Conservation (phyloP, 2,888 invertebrate species). For the Amiota communis region DNA sequence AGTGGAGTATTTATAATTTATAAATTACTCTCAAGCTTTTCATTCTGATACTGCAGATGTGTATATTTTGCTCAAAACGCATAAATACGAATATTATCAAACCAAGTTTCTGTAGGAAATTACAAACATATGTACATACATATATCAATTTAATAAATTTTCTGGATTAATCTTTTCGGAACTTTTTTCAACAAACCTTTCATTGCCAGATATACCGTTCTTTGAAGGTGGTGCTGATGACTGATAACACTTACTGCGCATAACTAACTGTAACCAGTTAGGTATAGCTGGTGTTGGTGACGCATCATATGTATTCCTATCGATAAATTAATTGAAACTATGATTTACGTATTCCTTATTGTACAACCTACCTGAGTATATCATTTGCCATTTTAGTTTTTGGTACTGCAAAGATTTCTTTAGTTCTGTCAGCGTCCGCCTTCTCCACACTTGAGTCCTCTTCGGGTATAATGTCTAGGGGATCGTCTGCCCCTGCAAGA, state of each 20-base stretch:
- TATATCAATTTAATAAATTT: background rate
- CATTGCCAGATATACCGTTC: constrained; percentile 30
- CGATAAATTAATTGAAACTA: constrained; percentile 21
- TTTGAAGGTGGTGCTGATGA: constrained; percentile 30
- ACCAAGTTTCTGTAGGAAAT: too few species aligned
- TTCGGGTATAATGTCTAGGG: constrained; percentile 59
- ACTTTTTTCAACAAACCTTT: constrained; percentile 51
- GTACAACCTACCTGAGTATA: constrained; percentile 67
- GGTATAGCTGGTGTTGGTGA: constrained; percentile 68
- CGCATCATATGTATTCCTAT: constrained; percentile 66
- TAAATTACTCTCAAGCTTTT: too few species aligned
- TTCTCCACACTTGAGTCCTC: constrained; percentile 60
- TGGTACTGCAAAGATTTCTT: constrained; percentile 66
- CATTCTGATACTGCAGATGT: too few species aligned
- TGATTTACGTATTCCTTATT: background rate
- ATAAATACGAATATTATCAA: too few species aligned
- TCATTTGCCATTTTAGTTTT: constrained; percentile 66
- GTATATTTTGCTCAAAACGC: too few species aligned
- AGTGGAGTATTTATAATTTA: too few species aligned
- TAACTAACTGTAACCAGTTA: constrained; percentile 73
- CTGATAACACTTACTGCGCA: constrained; percentile 70
- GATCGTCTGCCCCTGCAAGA: constrained; percentile 47
- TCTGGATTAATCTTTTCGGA: background rate
- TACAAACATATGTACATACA: too few species aligned
- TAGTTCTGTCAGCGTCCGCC: constrained; percentile 42